Conservation (phyloP, 1,140 invertebrate species). For the Trachymyrmex septentrionalis region DNA sequence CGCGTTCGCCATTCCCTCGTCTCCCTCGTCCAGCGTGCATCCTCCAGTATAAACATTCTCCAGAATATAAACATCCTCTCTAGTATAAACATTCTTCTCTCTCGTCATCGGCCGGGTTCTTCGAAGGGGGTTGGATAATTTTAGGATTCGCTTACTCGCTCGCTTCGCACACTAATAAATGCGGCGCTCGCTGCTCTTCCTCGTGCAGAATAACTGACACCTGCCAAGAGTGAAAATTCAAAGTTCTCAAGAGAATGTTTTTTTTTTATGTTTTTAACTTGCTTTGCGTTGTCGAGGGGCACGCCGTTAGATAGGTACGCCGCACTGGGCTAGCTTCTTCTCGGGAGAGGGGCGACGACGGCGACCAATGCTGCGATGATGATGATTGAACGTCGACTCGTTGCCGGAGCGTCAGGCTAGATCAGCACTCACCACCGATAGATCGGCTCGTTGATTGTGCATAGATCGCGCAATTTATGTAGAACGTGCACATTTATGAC, state of each 20-base stretch:
- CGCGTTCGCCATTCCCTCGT: background rate
- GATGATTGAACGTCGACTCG: constrained; percentile 72
- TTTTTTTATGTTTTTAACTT: constrained; percentile 71
- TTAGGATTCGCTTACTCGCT: background rate
- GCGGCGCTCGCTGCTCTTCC: background rate
- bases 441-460: constrained; percentile 75
- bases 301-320: constrained; percentile 69
- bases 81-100: constrained; percentile 23
- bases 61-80: background rate
- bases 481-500: constrained; percentile 78
- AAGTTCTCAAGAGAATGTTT: constrained; percentile 33
- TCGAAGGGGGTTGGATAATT: background rate
- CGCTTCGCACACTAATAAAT: background rate
- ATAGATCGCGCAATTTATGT: constrained; percentile 78
- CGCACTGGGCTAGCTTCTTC: constrained; percentile 61
- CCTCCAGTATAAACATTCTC: constrained; percentile 26
- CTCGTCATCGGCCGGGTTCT: background rate
- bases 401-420: constrained; percentile 59
- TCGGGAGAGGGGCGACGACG: background rate
- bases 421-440: constrained; percentile 73
- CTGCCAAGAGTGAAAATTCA: constrained; percentile 61
- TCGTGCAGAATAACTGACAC: constrained; percentile 43
- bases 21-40: background rate
- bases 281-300: constrained; percentile 52
- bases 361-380: constrained; percentile 56